Conservation (phyloP, 2,113 vertebrate genomes). For the Microtus pennsylvanicus region DNA sequence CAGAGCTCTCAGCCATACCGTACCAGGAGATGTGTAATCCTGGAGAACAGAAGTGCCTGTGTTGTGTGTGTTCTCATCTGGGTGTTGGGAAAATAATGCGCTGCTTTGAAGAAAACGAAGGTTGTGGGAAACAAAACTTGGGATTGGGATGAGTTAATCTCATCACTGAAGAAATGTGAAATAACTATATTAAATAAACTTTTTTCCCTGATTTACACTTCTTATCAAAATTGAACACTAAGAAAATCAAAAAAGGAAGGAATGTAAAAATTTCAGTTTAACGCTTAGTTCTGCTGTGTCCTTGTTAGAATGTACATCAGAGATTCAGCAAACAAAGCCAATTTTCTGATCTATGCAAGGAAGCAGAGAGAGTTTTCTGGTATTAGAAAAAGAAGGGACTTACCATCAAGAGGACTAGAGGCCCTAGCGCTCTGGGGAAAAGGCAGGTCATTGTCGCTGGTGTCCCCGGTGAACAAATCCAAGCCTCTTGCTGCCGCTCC, state of each 20-base stretch:
- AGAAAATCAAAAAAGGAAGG: not conserved
- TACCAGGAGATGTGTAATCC: not conserved
- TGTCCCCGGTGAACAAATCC: not conserved
- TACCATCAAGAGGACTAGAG: slow-evolving; percentile 74
- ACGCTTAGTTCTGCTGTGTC: not conserved
- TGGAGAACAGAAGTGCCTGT: not conserved
- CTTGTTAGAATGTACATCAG: slow-evolving; percentile 1
- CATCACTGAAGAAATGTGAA: not conserved
- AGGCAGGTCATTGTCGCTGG: slow-evolving; percentile 49
- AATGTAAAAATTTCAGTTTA: not conserved
- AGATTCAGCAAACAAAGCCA: not conserved
- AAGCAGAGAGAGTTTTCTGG: not conserved
- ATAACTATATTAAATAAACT: not conserved
- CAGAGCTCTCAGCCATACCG: slow-evolving; percentile 28
- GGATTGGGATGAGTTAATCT: not conserved
- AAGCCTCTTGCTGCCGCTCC: not conserved
- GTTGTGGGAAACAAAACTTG: not conserved
- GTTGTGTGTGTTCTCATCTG: not conserved
- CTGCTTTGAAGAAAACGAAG: slow-evolving; percentile 53
- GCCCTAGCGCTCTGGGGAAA: not conserved
- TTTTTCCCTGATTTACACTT: slow-evolving; percentile 47
- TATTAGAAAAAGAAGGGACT: slow-evolving; percentile 43
- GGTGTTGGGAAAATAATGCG: not conserved
- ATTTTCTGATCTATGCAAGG: not conserved
- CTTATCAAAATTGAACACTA: slow-evolving; percentile 35